phyloP scores from a whole-genome alignment of 2,888 invertebrate genomes.

The Leptinotarsa haldemani region DNA sequence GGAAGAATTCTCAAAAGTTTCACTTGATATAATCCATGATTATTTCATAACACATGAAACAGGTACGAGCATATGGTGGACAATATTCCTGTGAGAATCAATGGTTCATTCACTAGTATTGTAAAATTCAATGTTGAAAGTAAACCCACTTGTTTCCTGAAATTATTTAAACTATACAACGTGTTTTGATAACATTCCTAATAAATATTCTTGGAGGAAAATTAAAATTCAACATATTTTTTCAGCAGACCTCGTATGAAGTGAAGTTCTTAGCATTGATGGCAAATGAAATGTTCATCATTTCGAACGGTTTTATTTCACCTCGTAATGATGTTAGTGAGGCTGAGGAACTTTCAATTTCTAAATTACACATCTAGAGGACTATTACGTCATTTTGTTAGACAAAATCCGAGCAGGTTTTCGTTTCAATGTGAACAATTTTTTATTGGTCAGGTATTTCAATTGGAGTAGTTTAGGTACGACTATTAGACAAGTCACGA shows the following conservation, averaged over 20 bases:
- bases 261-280: too few relatives aligned
- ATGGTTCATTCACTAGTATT: too few relatives aligned
- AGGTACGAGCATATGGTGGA: not conserved
- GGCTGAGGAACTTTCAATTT: conserved; percentile 2
- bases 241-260: too few relatives aligned
- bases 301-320: not conserved
- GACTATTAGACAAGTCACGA: not conserved
- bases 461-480: not conserved
- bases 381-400: conserved; percentile 3
- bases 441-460: not conserved
- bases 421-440: conserved; percentile 8
- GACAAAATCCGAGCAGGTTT: not conserved
- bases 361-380: not conserved
- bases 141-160: too few relatives aligned
- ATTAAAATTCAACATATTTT: too few relatives aligned
- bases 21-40: not conserved
- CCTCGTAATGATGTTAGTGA: conserved; percentile 1
- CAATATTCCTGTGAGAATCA: too few relatives aligned
- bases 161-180: too few relatives aligned
- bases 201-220: not conserved
- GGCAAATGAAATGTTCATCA: too few relatives aligned
- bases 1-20: conserved; percentile 27
- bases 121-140: too few relatives aligned
- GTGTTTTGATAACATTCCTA: too few relatives aligned
- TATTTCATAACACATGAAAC: not conserved